These are phyloP conservation scores for Oligia fasciuncula DNA, from an alignment of 2,888 invertebrate genomes.

Conservation along the genomic window DNA sequence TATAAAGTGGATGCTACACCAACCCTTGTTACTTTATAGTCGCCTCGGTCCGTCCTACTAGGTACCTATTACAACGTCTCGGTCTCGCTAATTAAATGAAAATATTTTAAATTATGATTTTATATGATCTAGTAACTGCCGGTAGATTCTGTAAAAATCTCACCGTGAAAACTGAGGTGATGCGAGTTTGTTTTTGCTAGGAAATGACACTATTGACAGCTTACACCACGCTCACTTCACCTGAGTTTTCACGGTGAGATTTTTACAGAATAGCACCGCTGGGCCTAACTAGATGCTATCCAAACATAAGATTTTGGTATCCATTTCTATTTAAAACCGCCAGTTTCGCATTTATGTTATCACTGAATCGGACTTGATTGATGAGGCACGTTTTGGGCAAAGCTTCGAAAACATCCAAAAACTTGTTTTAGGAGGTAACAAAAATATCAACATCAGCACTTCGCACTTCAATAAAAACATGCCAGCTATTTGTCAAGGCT, in stretches of 20 bases:
- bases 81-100: neutral
- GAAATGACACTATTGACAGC: no score
- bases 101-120: neutral
- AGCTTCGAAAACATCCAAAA: neutral
- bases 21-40: neutral
- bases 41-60: neutral
- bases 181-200: no score
- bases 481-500: constrained; percentile 15
- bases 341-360: neutral
- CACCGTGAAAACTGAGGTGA: no score
- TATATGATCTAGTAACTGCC: neutral
- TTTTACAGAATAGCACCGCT: no score
- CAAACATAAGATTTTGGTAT: neutral
- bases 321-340: neutral
- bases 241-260: no score
- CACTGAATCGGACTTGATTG: neutral
- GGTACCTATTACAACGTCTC: neutral
- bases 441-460: constrained; percentile 28
- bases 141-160: no score
- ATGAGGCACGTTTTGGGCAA: neutral
- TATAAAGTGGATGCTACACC: neutral
- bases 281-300: neutral
- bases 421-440: neutral
- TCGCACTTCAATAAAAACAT: constrained; percentile 41
- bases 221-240: no score